A percentile compares a stretch with the other conserved stretches of the same genome.
phyloP scores from a whole-genome alignment of 2,113 vertebrate species.

The Centropristis striata region DNA sequence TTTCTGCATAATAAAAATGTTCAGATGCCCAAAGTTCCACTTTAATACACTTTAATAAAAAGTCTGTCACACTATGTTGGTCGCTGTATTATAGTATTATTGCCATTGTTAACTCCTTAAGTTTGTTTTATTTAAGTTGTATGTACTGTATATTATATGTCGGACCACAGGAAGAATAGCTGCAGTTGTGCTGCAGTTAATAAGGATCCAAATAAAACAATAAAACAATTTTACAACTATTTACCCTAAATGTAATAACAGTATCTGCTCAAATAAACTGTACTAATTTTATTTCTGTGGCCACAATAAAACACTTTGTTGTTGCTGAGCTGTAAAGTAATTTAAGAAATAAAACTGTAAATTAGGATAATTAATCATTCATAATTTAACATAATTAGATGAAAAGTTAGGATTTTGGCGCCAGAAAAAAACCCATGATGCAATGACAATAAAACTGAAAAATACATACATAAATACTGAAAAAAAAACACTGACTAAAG shows the following conservation, averaged over 20 bases:
- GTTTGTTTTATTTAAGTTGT: too few species aligned
- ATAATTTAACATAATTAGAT: not conserved
- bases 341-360: not conserved
- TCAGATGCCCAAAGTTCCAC: not conserved
- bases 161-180: too few species aligned
- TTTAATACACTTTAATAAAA: too few species aligned
- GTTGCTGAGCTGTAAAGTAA: not conserved
- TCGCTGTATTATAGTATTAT: too few species aligned
- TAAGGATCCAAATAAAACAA: too few species aligned
- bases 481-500: not conserved
- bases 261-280: not conserved
- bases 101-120: too few species aligned
- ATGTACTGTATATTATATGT: too few species aligned
- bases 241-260: not conserved
- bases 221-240: too few species aligned
- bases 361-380: not conserved
- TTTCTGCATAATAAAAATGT: not conserved
- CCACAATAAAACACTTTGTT: not conserved
- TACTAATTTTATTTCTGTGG: not conserved
- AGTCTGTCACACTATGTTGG: not conserved
- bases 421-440: conserved; percentile 2
- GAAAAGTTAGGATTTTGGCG: conserved; percentile 40
- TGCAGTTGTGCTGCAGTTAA: too few species aligned
- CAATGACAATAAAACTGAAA: not conserved
- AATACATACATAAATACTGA: not conserved